phyloP scores from a whole-genome alignment of 2,888 invertebrate species.

The Brassicogethes aeneus region DNA sequence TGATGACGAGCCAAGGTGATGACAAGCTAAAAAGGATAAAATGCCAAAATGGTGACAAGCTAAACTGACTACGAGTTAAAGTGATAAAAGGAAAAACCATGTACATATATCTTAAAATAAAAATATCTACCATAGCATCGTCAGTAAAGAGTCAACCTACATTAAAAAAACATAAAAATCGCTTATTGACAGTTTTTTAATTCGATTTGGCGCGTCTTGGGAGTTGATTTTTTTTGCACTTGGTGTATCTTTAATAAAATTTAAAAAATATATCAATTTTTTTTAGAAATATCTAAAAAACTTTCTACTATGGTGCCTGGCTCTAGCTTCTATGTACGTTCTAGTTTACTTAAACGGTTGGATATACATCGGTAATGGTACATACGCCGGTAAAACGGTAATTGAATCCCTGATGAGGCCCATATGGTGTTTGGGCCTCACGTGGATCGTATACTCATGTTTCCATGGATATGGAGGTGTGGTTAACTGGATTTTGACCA shows the following conservation, averaged over 20 bases:
- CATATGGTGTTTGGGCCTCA: constrained; percentile 16
- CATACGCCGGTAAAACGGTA: constrained; percentile 6
- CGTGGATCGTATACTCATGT: constrained; percentile 20
- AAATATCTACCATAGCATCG: no score
- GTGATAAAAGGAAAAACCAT: no score
- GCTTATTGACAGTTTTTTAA: no score
- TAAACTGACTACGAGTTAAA: no score
- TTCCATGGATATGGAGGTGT: constrained; percentile 18
- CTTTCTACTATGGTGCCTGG: constrained; percentile 13
- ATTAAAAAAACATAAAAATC: no score
- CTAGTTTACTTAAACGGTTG: constrained; percentile 9
- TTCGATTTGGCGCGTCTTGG: no score
- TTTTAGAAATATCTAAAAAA: constrained; percentile 7
- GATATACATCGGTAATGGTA: constrained; percentile 8
- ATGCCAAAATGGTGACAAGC: no score
- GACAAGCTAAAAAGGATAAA: no score
- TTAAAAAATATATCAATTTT: neutral
- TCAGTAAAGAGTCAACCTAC: no score
- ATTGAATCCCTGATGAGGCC: constrained; percentile 14
- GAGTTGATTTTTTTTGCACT: no score
- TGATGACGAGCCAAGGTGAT: no score
- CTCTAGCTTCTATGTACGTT: constrained; percentile 11
- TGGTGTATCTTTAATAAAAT: constrained; percentile 11
- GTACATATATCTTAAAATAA: no score
- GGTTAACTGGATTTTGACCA: constrained; percentile 4